phyloP scores from a whole-genome alignment of 2,888 invertebrate genomes.

The Troglohyphantes excavatus region DNA sequence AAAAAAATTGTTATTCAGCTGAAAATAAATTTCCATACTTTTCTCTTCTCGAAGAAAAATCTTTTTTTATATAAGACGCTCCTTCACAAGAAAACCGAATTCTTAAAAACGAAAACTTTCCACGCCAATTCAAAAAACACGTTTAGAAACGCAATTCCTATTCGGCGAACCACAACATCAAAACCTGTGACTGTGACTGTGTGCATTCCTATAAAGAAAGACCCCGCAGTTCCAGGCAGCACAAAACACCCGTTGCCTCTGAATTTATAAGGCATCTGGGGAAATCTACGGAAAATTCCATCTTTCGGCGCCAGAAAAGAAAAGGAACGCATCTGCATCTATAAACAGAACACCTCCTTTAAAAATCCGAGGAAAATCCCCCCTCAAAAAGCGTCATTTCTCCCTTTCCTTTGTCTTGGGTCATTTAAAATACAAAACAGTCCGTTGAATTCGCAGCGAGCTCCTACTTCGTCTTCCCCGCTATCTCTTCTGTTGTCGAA shows the following conservation, averaged over 20 bases:
- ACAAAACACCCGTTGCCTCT: constrained; percentile 41
- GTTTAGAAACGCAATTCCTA: constrained; percentile 4
- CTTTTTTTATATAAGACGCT: not conserved
- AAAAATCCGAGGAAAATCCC: constrained; percentile 44
- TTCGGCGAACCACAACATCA: constrained; percentile 21
- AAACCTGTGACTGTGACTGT: not conserved
- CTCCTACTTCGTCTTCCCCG: constrained; percentile 68
- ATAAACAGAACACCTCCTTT: constrained; percentile 20
- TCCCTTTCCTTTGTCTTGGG: constrained; percentile 76
- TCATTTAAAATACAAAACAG: constrained; percentile 78
- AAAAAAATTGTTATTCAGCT: not conserved
- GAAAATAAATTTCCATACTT: not conserved
- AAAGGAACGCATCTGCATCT: constrained; percentile 13
- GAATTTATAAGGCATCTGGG: constrained; percentile 73
- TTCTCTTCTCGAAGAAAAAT: not conserved
- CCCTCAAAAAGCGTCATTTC: constrained; percentile 76
- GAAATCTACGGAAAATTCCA: constrained; percentile 75
- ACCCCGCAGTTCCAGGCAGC: constrained; percentile 1
- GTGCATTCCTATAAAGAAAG: constrained; percentile 33
- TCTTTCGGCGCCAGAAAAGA: constrained; percentile 13
- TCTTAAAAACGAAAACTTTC: constrained; percentile 1
- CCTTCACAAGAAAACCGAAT: not conserved
- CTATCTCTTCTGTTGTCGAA: constrained; percentile 38
- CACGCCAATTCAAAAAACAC: constrained; percentile 22
- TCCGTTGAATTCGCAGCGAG: constrained; percentile 65